phyloP scores from a whole-genome alignment of 2,888 invertebrate species.

The Euzophera pinguis region DNA sequence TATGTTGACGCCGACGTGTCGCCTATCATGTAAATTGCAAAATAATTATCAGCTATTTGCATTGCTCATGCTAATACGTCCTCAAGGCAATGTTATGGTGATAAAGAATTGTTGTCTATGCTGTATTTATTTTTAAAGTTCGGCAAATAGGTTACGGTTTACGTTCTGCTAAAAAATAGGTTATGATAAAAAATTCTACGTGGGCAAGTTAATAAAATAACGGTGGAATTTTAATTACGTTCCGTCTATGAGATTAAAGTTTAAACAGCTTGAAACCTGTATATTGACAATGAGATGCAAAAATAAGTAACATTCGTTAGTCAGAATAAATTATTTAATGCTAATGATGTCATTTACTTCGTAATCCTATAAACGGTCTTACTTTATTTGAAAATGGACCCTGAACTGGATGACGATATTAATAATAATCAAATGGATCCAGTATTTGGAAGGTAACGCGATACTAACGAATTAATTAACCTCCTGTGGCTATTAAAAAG shows the following conservation, averaged over 20 bases:
- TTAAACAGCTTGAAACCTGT: constrained; percentile 6
- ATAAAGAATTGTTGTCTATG: constrained; percentile 14
- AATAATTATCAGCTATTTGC: constrained; percentile 58
- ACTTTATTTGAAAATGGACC: background rate
- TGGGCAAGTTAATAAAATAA: constrained; percentile 14
- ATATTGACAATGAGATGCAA: constrained; percentile 7
- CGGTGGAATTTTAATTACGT: constrained; percentile 8
- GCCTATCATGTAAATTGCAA: constrained; percentile 64
- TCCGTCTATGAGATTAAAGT: background rate
- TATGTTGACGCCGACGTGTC: constrained; percentile 37
- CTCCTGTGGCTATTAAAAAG: background rate
- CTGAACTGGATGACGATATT: background rate
- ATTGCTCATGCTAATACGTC: constrained; percentile 36
- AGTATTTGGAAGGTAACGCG: background rate
- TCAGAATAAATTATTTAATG: constrained; percentile 6
- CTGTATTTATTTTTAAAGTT: constrained; percentile 35
- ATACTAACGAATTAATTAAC: background rate
- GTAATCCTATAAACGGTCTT: background rate
- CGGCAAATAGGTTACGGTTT: constrained; percentile 42
- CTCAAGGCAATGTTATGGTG: constrained; percentile 27
- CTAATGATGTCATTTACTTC: constrained; percentile 14
- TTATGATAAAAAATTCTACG: constrained; percentile 51
- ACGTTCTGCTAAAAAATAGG: constrained; percentile 30
- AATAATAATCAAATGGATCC: background rate
- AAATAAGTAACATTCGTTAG: background rate